These are phyloP conservation scores for Lophotis ruficrista DNA, from an alignment of 2,113 vertebrate genomes.

Conservation along the genomic window DNA sequence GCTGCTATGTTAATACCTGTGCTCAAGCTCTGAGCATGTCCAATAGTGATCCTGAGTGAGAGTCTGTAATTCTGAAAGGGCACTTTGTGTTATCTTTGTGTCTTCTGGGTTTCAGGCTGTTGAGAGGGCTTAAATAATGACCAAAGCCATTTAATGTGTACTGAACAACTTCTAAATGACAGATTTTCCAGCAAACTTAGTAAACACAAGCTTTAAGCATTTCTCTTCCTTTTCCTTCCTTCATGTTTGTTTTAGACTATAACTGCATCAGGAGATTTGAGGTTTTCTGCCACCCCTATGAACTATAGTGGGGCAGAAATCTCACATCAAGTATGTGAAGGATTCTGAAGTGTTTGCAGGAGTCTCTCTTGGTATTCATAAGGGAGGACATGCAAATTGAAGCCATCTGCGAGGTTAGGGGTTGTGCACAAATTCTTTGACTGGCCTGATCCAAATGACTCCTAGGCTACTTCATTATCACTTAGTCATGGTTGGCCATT, in stretches of 20 bases:
- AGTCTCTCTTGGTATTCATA: neutral
- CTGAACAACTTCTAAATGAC: neutral
- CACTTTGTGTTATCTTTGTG: neutral
- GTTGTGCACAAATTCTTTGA: neutral
- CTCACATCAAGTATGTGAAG: neutral
- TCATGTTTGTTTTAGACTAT: neutral
- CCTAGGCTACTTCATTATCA: neutral
- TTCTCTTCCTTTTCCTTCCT: neutral
- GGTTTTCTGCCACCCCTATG: neutral
- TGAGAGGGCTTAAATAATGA: neutral
- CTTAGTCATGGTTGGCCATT: neutral
- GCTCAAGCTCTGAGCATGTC: neutral
- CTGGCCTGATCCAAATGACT: neutral
- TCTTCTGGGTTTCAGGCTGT: constrained; percentile 3
- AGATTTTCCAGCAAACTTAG: constrained; percentile 10
- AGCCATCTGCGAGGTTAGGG: constrained; percentile 33
- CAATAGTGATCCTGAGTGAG: neutral
- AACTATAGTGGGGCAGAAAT: neutral
- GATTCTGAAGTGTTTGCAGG: constrained; percentile 32
- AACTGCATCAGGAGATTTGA: neutral
- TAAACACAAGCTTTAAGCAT: neutral
- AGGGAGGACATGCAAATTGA: constrained; percentile 26
- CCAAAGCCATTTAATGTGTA: neutral
- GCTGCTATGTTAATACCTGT: constrained; percentile 32
- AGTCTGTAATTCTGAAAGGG: constrained; percentile 26